Evolutionary conservation across 1,140 invertebrate species (phyloP), one percentile per base, ranked within the genome.

Genomic region (Aphaenogaster ashmeadi): DNA sequence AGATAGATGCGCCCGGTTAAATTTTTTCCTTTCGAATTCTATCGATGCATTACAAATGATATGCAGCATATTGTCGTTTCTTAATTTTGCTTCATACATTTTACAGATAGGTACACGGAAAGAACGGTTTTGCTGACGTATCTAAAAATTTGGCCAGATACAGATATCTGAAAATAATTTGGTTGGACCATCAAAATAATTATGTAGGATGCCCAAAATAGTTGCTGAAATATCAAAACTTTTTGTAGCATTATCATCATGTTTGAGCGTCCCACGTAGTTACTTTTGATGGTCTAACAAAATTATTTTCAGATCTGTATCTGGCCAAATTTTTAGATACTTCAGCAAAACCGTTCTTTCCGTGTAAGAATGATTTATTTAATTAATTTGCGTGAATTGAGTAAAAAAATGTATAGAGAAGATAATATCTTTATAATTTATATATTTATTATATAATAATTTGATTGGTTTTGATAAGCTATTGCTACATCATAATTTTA

Each of bases 1-100:
- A 74, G 69, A 74, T 72, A 83, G 41, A 81, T 75, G n/a, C 27
- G 18, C 36, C 15, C 38, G 41, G 33, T 50, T 50, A 21, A 60
- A 60, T 44, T 38, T 75, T 74, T 60, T 60, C 67, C 13, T n/a
- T 54, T 21, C 5, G 64, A 71, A 69, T 54, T 71, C 47, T 33
- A 21, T 44, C 66, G 44, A 71, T 62, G 21, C 54, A 18, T 44
- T 18, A 27, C 27, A 27, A 27, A 60, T 38, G 2, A n/a, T 56
- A 36, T 6, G n/a, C 13, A n/a, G 18, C 21, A 6, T 27, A 27
- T 50, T 9, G 13, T 36, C 27, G 5, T 36, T 58, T 54, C 5
- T 41, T 15, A 50, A 64, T 64, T 50, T n/a, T 9, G 15, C 21
- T 21, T 69, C 13, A n/a, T 56, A 15, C 18, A 33, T 52, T 64